These are phyloP conservation scores for Synodontis membranacea DNA, from an alignment of 2,113 vertebrate species.

Conservation along the genomic window DNA sequence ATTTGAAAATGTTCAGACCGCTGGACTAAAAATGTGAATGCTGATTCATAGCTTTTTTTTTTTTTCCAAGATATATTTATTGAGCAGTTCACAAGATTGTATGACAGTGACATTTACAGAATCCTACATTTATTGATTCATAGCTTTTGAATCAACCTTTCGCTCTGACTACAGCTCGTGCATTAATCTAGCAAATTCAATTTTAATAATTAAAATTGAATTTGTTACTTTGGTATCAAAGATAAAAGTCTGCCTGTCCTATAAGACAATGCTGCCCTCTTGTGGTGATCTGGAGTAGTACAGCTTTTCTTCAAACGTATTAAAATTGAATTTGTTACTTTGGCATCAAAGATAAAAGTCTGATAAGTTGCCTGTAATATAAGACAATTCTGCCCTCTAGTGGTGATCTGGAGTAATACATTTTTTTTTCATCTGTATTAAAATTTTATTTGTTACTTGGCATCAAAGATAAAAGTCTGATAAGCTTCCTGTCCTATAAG, in stretches of 20 bases:
- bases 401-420: slow-evolving; percentile 1
- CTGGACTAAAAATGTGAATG: neutral
- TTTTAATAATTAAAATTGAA: neutral
- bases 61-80: no score
- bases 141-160: neutral
- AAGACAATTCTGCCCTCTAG: slow-evolving; percentile 33
- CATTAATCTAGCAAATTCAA: neutral
- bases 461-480: neutral
- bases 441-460: no score
- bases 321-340: neutral
- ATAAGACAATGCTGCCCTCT: slow-evolving; percentile 16
- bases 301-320: neutral
- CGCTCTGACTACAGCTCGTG: neutral
- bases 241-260: neutral
- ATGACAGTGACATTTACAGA: no score
- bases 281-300: slow-evolving; percentile 7
- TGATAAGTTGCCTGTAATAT: no score
- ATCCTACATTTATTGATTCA: no score
- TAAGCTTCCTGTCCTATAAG: neutral
- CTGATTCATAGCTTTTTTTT: neutral
- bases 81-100: no score
- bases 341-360: neutral
- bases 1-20: no score
- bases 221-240: neutral
- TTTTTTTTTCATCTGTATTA: no score